A percentile compares a stretch with the other conserved stretches of the same genome.
Evolutionary conservation across 1,140 invertebrate species (phyloP).

Genomic region (Lepidotrigona ventralis): DNA sequence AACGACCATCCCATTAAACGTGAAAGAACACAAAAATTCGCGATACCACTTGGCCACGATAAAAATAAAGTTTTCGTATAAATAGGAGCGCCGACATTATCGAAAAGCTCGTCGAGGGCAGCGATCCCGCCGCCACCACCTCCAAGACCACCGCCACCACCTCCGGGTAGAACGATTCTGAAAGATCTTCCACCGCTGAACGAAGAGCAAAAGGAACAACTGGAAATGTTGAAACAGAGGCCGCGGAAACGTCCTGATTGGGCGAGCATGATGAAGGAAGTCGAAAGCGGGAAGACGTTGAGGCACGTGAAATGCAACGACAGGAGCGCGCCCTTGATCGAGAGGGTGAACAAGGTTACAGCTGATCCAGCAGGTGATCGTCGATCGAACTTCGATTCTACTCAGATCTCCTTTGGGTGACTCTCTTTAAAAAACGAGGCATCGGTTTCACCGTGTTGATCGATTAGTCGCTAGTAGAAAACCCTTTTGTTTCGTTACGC

Average conservation of each 20-base stretch:
- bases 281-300: conserved; percentile 88
- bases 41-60: conserved; percentile 6
- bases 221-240: conserved; percentile 85
- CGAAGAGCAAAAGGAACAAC: conserved; percentile 81
- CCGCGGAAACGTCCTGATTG: conserved; percentile 91
- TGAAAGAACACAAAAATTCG: neutral
- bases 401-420: conserved; percentile 30
- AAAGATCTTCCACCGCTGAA: conserved; percentile 79
- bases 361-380: conserved; percentile 81
- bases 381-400: conserved; percentile 51
- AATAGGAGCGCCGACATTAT: conserved; percentile 76
- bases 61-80: conserved; percentile 24
- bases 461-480: conserved; percentile 27
- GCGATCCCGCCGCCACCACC: conserved; percentile 82
- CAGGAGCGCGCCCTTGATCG: conserved; percentile 83
- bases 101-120: conserved; percentile 77
- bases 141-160: conserved; percentile 87
- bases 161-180: conserved; percentile 78
- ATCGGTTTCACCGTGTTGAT: conserved; percentile 17
- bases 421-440: conserved; percentile 15
- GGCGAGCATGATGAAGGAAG: conserved; percentile 94
- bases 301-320: conserved; percentile 92
- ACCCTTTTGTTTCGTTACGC: conserved; percentile 4
- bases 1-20: neutral
- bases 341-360: conserved; percentile 80